Conservation (phyloP, 1,140 invertebrate species). For the Brachystomella parvula region DNA sequence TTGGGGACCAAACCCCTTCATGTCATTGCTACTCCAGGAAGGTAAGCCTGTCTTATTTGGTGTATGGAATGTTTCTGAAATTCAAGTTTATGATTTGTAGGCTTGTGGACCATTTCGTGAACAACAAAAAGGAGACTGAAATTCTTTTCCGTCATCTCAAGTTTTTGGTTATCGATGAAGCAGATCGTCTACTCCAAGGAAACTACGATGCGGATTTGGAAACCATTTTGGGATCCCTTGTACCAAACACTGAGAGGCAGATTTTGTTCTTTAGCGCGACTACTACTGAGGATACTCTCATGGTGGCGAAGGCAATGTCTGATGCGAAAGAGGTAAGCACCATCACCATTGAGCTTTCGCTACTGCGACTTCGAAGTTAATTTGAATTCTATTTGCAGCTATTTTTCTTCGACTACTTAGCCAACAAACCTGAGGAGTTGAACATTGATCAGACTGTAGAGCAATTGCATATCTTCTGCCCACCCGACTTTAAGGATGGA, state of each 20-base stretch:
- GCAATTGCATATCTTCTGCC: constrained; percentile 83
- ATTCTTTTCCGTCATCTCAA: constrained; percentile 71
- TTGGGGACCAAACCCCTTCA: constrained; percentile 82
- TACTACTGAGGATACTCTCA: constrained; percentile 64
- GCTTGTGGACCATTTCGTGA: constrained; percentile 7
- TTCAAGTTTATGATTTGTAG: background rate
- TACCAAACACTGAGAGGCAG: constrained; percentile 62
- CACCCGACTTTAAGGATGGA: constrained; percentile 82
- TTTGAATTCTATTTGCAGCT: no score
- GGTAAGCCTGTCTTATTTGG: constrained; percentile 40
- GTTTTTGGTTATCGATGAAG: constrained; percentile 87
- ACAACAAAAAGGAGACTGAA: constrained; percentile 44
- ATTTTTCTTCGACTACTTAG: constrained; percentile 22
- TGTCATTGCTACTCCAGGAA: constrained; percentile 86
- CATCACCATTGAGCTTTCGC: no score
- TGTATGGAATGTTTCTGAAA: background rate
- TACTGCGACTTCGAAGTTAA: no score
- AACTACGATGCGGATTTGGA: constrained; percentile 69
- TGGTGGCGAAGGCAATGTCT: constrained; percentile 39
- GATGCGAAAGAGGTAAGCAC: background rate
- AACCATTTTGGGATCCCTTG: constrained; percentile 67
- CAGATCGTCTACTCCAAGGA: constrained; percentile 75
- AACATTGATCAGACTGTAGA: constrained; percentile 56
- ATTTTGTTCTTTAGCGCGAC: constrained; percentile 93
- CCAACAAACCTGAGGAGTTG: constrained; percentile 16